These are phyloP conservation scores for Dryocosmus kuriphilus DNA, from an alignment of 2,888 invertebrate genomes.

Conservation along the genomic window DNA sequence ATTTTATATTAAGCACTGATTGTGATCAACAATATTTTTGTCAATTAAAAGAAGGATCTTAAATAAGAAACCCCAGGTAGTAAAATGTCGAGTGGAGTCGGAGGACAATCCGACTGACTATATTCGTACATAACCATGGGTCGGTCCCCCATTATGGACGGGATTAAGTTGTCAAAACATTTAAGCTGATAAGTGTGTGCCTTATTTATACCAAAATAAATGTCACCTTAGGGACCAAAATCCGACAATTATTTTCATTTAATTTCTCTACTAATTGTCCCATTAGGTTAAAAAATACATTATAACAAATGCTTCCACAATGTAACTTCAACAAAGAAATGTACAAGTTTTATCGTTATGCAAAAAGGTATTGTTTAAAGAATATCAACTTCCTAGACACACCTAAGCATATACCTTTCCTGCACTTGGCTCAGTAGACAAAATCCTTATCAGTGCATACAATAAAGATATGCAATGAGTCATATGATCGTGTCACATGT, in stretches of 20 bases:
- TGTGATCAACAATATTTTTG: background rate
- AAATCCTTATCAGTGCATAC: background rate
- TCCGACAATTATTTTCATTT: background rate
- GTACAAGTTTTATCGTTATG: background rate
- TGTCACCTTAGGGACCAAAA: slow-evolving; percentile 1
- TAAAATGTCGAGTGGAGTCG: background rate
- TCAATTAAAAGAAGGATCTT: background rate
- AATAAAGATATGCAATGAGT: background rate
- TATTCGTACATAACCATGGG: background rate
- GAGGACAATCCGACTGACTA: background rate
- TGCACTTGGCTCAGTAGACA: background rate
- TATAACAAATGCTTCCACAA: background rate
- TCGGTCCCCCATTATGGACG: background rate
- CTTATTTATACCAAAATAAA: slow-evolving; percentile 16
- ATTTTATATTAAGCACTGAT: background rate
- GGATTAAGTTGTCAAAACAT: slow-evolving; percentile 40
- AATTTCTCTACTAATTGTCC: background rate
- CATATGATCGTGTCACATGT: background rate
- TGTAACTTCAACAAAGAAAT: background rate
- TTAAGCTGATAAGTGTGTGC: slow-evolving; percentile 27
- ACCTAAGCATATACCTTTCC: background rate
- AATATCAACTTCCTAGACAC: too few species aligned
- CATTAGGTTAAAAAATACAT: background rate
- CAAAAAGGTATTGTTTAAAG: background rate
- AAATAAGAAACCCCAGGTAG: background rate